Evolutionary conservation across 2,113 vertebrate genomes (phyloP).

Genomic region (Coreoperca whiteheadi): DNA sequence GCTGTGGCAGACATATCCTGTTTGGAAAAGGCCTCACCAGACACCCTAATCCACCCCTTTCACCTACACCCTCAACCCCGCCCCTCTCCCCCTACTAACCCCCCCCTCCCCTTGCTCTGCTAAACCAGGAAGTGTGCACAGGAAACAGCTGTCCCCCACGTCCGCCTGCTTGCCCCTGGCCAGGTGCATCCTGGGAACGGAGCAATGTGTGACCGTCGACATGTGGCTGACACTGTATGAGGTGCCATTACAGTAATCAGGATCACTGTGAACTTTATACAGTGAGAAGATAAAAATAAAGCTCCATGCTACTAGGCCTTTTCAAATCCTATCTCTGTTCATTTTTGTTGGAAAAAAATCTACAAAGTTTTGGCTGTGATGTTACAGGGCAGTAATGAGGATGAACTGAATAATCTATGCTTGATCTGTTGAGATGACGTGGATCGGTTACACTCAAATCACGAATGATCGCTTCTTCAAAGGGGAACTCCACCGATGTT

Average conservation of each 20-base stretch:
- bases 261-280: conserved; percentile 58
- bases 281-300: conserved; percentile 29
- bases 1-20: conserved; percentile 75
- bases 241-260: conserved; percentile 62
- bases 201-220: conserved; percentile 70
- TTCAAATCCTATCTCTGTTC: neutral
- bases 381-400: neutral
- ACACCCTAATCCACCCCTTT: conserved; percentile 22
- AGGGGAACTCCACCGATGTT: conserved; percentile 14
- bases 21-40: conserved; percentile 75
- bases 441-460: neutral
- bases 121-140: conserved; percentile 83
- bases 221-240: conserved; percentile 56
- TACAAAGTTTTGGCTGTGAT: neutral
- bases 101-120: conserved; percentile 4
- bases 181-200: conserved; percentile 90
- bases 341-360: neutral
- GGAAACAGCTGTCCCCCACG: conserved; percentile 87
- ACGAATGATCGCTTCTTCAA: neutral
- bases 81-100: neutral
- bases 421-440: neutral
- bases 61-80: neutral
- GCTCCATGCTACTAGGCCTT: neutral
- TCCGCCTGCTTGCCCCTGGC: conserved; percentile 76
- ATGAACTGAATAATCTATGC: neutral